These are phyloP conservation scores for Aplysina aerophoba DNA, from an alignment of 37 sponge, comb jelly and placozoan species.

Conservation along the genomic window DNA sequence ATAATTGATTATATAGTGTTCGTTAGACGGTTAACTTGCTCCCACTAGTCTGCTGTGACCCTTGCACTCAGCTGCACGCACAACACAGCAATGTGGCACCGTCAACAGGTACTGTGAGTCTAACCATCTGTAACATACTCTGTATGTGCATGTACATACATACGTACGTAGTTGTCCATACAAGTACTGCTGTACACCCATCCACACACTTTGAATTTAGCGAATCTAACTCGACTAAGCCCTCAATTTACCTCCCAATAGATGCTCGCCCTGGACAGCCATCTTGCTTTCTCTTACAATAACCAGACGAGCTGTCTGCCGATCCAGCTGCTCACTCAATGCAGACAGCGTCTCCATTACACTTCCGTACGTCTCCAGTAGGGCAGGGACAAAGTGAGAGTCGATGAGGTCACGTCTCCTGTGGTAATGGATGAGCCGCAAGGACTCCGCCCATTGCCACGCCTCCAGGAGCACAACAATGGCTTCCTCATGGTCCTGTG, in stretches of 20 bases:
- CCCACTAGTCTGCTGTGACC: too few relatives aligned
- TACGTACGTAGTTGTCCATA: too few relatives aligned
- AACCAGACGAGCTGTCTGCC: slow-evolving; percentile 58
- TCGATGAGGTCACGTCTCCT: slow-evolving; percentile 66
- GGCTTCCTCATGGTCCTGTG: slow-evolving; percentile 76
- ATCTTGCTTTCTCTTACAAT: slow-evolving; percentile 76
- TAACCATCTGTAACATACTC: too few relatives aligned
- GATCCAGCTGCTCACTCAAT: slow-evolving; percentile 30
- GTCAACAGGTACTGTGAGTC: too few relatives aligned
- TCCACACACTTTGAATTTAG: neutral
- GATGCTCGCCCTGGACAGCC: neutral
- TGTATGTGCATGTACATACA: neutral
- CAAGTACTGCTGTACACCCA: too few relatives aligned
- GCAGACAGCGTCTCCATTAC: slow-evolving; percentile 39
- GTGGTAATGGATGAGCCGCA: slow-evolving; percentile 65
- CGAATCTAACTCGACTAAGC: neutral
- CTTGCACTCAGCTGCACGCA: too few relatives aligned
- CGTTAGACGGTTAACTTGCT: too few relatives aligned
- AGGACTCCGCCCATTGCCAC: slow-evolving; percentile 74
- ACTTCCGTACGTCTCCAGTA: slow-evolving; percentile 35
- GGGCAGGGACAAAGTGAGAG: slow-evolving; percentile 63
- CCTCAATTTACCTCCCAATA: neutral
- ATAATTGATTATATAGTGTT: too few relatives aligned
- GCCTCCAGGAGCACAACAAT: slow-evolving; percentile 75
- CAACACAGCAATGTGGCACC: too few relatives aligned